A percentile compares a stretch with the other conserved stretches of the same genome.
These are phyloP conservation scores for Crotalus viridis DNA, from an alignment of 2,113 vertebrate species.

Conservation along the genomic window DNA sequence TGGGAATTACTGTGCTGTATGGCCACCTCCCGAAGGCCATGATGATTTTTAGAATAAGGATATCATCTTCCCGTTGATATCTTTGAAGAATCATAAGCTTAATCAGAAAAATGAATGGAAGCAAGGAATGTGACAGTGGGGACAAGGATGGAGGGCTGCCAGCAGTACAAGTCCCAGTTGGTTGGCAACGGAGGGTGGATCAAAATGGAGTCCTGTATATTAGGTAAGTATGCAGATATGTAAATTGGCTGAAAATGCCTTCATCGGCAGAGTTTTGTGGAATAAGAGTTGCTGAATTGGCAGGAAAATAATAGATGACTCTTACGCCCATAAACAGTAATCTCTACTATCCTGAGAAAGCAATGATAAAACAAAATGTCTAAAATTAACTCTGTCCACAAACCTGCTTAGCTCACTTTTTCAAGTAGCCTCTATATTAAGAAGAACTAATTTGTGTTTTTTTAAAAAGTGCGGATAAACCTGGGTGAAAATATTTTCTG, in stretches of 20 bases:
- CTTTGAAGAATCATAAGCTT: constrained; percentile 84
- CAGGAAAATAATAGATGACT: not conserved
- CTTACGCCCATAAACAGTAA: not conserved
- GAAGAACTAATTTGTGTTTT: not conserved
- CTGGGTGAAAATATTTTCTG: not conserved
- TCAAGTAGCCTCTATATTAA: not conserved
- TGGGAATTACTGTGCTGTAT: constrained; percentile 72
- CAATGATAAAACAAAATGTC: not conserved
- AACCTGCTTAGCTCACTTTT: not conserved
- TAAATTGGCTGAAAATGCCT: not conserved
- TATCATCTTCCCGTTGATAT: constrained; percentile 88
- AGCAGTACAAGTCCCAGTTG: constrained; percentile 94
- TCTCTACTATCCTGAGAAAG: not conserved
- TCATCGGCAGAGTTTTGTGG: not conserved
- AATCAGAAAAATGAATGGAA: constrained; percentile 98
- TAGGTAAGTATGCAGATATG: constrained; percentile 75
- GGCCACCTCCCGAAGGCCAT: constrained; percentile 79
- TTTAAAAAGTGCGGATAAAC: not conserved
- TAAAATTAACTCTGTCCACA: not conserved
- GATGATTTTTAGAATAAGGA: constrained; percentile 81
- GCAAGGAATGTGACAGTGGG: constrained; percentile 92
- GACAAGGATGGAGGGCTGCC: constrained; percentile 82
- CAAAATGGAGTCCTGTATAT: constrained; percentile 86
- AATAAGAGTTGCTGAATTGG: not conserved
- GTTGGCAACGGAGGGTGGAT: constrained; percentile 92